Percentiles rank a stretch among this genome's conserved stretches.
These are phyloP conservation scores for Meloidogyne exigua DNA, from an alignment of 1,140 invertebrate species.

Conservation along the genomic window DNA sequence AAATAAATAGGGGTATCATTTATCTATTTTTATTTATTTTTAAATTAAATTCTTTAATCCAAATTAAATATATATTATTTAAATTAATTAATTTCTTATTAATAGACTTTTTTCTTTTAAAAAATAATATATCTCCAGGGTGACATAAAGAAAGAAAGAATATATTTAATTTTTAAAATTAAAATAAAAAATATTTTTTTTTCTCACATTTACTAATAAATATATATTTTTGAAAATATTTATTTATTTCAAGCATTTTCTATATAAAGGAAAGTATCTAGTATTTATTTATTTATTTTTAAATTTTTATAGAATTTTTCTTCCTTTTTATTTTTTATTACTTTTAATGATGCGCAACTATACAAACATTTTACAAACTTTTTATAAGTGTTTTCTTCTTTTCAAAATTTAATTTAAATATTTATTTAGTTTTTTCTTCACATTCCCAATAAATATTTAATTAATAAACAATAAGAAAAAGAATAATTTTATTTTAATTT, in stretches of 20 bases:
- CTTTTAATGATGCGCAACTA: slow-evolving; percentile 1
- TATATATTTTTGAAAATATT: background rate
- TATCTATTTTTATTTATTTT: too few relatives aligned
- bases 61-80: too few relatives aligned
- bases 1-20: too few relatives aligned
- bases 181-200: too few relatives aligned
- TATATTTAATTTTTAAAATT: background rate
- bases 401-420: background rate
- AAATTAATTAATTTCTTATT: too few relatives aligned
- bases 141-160: background rate
- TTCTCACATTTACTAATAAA: background rate
- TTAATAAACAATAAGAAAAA: background rate
- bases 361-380: background rate
- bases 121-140: background rate
- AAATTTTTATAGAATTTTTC: background rate
- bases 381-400: background rate
- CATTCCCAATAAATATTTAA: background rate
- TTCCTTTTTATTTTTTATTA: background rate
- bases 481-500: background rate
- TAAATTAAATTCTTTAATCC: too few relatives aligned
- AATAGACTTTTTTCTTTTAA: too few relatives aligned
- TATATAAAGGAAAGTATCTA: too few relatives aligned
- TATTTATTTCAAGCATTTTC: too few relatives aligned
- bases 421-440: background rate
- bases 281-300: too few relatives aligned